Conservation (phyloP, 2,797 vertebrate genomes). For the Chiloscyllium punctatum region DNA sequence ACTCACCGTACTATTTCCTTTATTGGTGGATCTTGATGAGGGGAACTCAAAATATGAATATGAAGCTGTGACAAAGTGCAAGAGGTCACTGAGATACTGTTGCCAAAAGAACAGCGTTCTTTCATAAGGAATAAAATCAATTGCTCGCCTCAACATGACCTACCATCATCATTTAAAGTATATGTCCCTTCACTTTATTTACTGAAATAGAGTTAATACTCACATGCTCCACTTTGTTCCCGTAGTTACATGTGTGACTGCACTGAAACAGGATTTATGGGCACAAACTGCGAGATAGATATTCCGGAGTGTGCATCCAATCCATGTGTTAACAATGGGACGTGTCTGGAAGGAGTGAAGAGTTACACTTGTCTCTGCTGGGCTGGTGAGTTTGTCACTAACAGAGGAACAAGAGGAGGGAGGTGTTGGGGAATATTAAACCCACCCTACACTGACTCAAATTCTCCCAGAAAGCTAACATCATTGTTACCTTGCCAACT, state of each 20-base stretch:
- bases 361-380: conserved; percentile 78
- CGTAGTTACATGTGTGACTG: conserved; percentile 79
- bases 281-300: conserved; percentile 71
- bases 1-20: background rate
- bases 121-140: background rate
- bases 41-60: background rate
- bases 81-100: background rate
- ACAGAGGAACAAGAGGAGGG: background rate
- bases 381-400: conserved; percentile 63
- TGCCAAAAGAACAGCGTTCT: background rate
- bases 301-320: conserved; percentile 80
- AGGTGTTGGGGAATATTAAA: background rate
- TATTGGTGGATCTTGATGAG: background rate
- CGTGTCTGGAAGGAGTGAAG: conserved; percentile 71
- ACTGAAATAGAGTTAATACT: background rate
- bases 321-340: conserved; percentile 76
- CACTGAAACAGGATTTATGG: conserved; percentile 71
- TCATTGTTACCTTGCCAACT: background rate
- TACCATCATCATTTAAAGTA: background rate
- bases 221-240: conserved; percentile 30
- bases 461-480: background rate
- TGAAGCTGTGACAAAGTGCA: background rate
- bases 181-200: background rate
- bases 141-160: background rate
- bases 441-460: background rate